Base-by-base conservation (phyloP, 1,140 invertebrate genomes). In the Venustaconcha ellipsiformis region DNA sequence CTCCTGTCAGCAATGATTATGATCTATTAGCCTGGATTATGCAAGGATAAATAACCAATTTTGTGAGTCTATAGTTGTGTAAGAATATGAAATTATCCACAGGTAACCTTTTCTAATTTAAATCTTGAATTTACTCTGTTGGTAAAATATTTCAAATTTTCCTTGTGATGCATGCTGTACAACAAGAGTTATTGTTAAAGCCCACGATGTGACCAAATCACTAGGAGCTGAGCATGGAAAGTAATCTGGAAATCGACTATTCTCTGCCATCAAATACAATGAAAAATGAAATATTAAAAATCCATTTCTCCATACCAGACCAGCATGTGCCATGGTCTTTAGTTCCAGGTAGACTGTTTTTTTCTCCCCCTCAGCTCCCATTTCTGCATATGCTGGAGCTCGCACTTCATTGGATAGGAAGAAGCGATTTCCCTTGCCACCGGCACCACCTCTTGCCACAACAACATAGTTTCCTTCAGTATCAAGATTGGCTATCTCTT, bases 401-500 rank as follows among this genome's bases (percentile, higher is more conserved):
- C 97, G 94, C 78, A 96, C 92, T 23, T 92, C 93, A 83, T 95
- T 94, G 0, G 94, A 94, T 26, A 94, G 92, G 88, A 99, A 99
- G 91, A 95, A 99, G 71, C 94, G 91, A 91, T 99, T 99, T 11
- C 98, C 98, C 89, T 95, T 94, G 0, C 98, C 98, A 12, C 98
- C 98, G 1, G 95, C 94, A 37, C 98, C 98, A 4, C 98, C 98
- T 83, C 96, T 89, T 15, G 98, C 97, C 15, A 95, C 97, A 26
- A 99, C 92, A 90, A 98, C 99, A 91, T 97, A 94, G 56, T 94
- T 91, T 37, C 93, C 93, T n/a, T 93, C 90, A 74, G 91, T 85
- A 30, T 91, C 88, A 57, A 99, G 90, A 87, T 96, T 94, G 48
- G 93, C 93, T 6, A 98, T 88, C 76, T 95, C 89, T 37, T 91